Base-by-base conservation (phyloP, 2,113 vertebrate genomes). In the Orientallactaga bullata region DNA sequence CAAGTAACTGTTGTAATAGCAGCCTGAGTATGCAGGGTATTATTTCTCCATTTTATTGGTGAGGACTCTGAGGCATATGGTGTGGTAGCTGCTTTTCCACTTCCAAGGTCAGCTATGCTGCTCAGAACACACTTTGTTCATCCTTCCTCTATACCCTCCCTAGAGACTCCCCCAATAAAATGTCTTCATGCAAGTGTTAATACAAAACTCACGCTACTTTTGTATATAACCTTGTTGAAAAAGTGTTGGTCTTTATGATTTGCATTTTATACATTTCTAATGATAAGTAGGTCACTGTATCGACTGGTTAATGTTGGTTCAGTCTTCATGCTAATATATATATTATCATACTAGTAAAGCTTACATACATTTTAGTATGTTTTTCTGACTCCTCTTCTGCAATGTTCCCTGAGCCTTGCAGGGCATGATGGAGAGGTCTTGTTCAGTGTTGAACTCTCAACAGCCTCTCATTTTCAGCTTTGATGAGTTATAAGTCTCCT, bases 261-360 rank as follows among this genome's bases (percentile, higher is more conserved):
- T 10, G 35, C 12, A 69, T 79, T 72, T 79, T 86, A 17, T 86
- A 87, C 24, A 47, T 84, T 90, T 95, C 3, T 91, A 83, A 74
- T 74, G 17, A 63, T 55, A 58, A 83, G n/a, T 28, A 81, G 83
- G 73, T 66, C 32, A 85, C n/a, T 65, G 20, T 66, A 47, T 60
- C 60, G 8, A 87, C 20, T 60, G 68, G 6, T 5, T 81, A 61
- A 95, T 93, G 15, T 77, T 71, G 20, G 35, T 80, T 88, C 17
- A 61, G 18, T 66, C 55, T 72, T 55, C 5, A 9, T 42, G 35
- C 11, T 66, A 60, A 65, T 51, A 92, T 88, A 58, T 11, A 71
- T n/a, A 21, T 69, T 61, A 84, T 90, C 10, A 30, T 32, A 47
- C 17, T 24, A 76, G 47, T 1, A 10, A 93, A 66, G 73, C 26